A percentile compares a stretch with the other conserved stretches of the same genome.
phyloP scores from a whole-genome alignment of 2,113 vertebrate species.

The Lynx canadensis region DNA sequence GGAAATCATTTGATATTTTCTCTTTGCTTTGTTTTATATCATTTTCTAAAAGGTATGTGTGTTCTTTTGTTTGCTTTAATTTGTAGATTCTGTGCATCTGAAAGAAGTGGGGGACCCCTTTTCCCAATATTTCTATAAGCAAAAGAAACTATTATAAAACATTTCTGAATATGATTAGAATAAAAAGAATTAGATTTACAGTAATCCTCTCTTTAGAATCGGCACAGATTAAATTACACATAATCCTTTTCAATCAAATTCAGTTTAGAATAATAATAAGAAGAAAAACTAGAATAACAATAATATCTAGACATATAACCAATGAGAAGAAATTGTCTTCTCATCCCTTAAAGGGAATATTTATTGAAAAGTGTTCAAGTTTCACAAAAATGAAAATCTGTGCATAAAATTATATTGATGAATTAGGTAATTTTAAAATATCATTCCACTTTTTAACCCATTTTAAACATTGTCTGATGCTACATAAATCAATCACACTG shows the following conservation, averaged over 20 bases:
- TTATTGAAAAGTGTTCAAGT: slow-evolving; percentile 46
- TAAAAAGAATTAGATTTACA: neutral
- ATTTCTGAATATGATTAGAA: neutral
- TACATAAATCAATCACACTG: slow-evolving; percentile 49
- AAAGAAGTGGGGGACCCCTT: neutral
- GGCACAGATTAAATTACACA: neutral
- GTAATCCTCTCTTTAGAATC: neutral
- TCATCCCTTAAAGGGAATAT: neutral
- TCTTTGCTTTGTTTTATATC: neutral
- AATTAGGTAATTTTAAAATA: slow-evolving; percentile 56
- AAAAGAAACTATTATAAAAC: neutral
- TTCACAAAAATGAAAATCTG: slow-evolving; percentile 56
- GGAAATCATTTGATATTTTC: neutral
- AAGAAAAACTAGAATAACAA: neutral
- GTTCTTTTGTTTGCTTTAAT: neutral
- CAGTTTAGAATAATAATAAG: neutral
- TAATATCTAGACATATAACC: neutral
- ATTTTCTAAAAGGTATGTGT: neutral
- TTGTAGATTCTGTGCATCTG: neutral
- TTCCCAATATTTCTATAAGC: neutral
- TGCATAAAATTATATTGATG: slow-evolving; percentile 57
- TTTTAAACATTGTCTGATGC: slow-evolving; percentile 27
- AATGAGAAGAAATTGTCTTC: neutral
- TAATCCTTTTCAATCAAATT: neutral
- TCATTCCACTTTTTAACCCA: slow-evolving; percentile 32